A percentile compares a stretch with the other conserved stretches of the same genome.
Evolutionary conservation across 2,113 vertebrate species (phyloP).

Genomic region (Stigmatopora nigra): DNA sequence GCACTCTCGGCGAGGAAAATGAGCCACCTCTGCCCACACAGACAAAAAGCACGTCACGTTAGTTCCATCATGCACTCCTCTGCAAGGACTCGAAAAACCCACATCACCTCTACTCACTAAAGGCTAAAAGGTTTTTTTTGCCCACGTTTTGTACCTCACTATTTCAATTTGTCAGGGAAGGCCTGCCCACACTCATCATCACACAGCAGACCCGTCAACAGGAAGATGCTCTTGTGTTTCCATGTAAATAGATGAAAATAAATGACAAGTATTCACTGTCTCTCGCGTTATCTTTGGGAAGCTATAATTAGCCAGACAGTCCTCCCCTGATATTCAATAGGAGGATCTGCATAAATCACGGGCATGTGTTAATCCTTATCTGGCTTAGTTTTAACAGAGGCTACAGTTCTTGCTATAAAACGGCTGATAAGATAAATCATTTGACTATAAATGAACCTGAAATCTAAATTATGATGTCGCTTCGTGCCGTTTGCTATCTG

Average conservation of each 20-base stretch:
- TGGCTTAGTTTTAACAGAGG: conserved; percentile 45
- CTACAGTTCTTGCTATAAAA: conserved; percentile 37
- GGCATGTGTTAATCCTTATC: conserved; percentile 55
- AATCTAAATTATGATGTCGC: neutral
- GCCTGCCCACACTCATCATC: conserved; percentile 42
- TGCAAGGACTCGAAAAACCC: conserved; percentile 55
- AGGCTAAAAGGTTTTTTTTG: conserved; percentile 60
- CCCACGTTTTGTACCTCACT: conserved; percentile 53
- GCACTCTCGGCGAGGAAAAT: conserved; percentile 51
- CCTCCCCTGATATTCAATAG: conserved; percentile 48
- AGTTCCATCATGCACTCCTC: conserved; percentile 58
- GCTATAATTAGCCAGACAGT: conserved; percentile 55
- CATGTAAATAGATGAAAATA: conserved; percentile 23
- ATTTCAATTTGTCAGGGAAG: conserved; percentile 31
- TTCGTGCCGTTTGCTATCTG: conserved; percentile 3
- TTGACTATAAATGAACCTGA: conserved; percentile 32
- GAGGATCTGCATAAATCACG: conserved; percentile 54
- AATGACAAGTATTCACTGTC: conserved; percentile 29
- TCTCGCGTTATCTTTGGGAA: conserved; percentile 27
- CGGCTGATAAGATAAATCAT: conserved; percentile 36
- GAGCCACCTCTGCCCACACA: conserved; percentile 61
- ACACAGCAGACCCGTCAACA: conserved; percentile 26
- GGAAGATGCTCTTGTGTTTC: conserved; percentile 15
- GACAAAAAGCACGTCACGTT: conserved; percentile 49
- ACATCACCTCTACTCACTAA: conserved; percentile 61